Percentiles rank a stretch among this genome's conserved stretches.
Conservation (phyloP, 2,888 invertebrate genomes). For the Tillus elongatus region DNA sequence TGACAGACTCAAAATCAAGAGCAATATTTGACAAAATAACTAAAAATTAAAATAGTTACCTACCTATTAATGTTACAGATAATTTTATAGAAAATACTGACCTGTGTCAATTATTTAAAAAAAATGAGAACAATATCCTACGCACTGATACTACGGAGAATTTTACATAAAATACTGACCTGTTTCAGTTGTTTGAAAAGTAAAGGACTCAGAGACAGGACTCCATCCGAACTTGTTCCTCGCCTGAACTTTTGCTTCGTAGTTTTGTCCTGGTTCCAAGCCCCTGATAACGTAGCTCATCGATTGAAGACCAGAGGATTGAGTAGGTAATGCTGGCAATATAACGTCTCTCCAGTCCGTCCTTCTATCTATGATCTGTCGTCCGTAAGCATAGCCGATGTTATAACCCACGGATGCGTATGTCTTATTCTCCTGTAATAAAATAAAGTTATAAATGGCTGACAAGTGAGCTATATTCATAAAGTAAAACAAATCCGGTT, state of each 20-base stretch:
- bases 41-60: too few relatives aligned
- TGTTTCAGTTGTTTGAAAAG: slow-evolving; percentile 54
- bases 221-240: slow-evolving; percentile 61
- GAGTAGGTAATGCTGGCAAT: slow-evolving; percentile 42
- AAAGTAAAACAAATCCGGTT: too few relatives aligned
- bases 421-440: slow-evolving; percentile 30
- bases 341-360: slow-evolving; percentile 52
- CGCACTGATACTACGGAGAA: too few relatives aligned
- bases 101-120: too few relatives aligned
- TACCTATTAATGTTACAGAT: too few relatives aligned
- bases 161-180: slow-evolving; percentile 41
- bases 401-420: slow-evolving; percentile 32
- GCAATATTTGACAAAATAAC: too few relatives aligned
- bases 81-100: too few relatives aligned
- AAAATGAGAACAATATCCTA: too few relatives aligned
- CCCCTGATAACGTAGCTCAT: slow-evolving; percentile 59
- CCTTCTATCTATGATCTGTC: slow-evolving; percentile 38
- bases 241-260: slow-evolving; percentile 58
- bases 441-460: not conserved
- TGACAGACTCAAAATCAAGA: too few relatives aligned
- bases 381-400: slow-evolving; percentile 31
- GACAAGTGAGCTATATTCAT: not conserved
- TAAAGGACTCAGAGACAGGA: slow-evolving; percentile 52
- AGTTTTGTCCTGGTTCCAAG: slow-evolving; percentile 55
- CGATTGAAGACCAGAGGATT: slow-evolving; percentile 48